Percentiles rank a stretch among this genome's conserved stretches.
Evolutionary conservation across 2,797 vertebrate species (phyloP).

Genomic region (Pipistrellus kuhlii): DNA sequence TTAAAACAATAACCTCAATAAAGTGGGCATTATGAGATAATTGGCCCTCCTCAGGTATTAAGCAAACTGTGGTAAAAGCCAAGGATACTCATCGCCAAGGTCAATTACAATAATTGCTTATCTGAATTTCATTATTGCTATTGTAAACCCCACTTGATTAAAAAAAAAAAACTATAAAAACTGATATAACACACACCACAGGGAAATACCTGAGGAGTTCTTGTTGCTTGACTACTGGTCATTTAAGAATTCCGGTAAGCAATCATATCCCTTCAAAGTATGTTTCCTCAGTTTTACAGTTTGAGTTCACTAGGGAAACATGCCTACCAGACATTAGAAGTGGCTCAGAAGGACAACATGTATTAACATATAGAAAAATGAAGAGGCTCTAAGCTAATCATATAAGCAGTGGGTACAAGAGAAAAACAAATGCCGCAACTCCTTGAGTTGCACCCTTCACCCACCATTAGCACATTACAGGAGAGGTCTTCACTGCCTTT

Average conservation of each 20-base stretch:
- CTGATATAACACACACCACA: slow-evolving; percentile 56
- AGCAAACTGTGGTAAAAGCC: slow-evolving; percentile 86
- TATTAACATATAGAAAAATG: neutral
- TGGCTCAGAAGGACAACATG: neutral
- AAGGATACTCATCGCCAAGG: slow-evolving; percentile 84
- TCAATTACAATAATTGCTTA: slow-evolving; percentile 88
- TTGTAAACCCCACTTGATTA: slow-evolving; percentile 81
- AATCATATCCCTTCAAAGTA: neutral
- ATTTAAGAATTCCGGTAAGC: neutral
- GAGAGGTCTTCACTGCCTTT: neutral
- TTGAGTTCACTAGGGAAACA: slow-evolving; percentile 38
- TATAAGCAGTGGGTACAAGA: neutral
- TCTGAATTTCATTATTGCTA: slow-evolving; percentile 86
- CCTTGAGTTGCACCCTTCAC: neutral
- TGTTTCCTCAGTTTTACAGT: neutral
- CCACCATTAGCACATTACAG: neutral
- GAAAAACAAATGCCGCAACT: slow-evolving; percentile 12
- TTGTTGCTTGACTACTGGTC: slow-evolving; percentile 1
- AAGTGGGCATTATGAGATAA: slow-evolving; percentile 88
- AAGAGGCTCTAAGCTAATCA: neutral
- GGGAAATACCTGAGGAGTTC: slow-evolving; percentile 66
- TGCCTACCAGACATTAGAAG: neutral
- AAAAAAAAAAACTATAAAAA: slow-evolving; percentile 74
- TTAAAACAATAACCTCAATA: slow-evolving; percentile 88
- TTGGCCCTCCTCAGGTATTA: slow-evolving; percentile 86